A percentile compares a stretch with the other conserved stretches of the same genome.
phyloP scores from a whole-genome alignment of 2,888 invertebrate genomes.

The Torymus texanus region DNA sequence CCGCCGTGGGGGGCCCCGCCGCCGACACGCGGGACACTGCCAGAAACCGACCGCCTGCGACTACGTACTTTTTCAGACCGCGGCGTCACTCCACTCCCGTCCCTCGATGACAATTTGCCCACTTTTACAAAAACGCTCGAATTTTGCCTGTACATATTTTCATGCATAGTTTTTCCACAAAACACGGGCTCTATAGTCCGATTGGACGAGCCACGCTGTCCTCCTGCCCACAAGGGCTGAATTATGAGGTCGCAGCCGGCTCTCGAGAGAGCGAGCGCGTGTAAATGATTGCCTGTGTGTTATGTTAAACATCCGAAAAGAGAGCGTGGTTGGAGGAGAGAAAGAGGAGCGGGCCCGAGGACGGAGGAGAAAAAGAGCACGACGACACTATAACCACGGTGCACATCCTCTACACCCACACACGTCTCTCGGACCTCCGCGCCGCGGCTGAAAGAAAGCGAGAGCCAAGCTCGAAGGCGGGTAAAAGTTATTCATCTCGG shows the following conservation, averaged over 20 bases:
- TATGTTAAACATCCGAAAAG: constrained; percentile 73
- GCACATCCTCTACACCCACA: constrained; percentile 65
- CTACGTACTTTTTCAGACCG: too few relatives aligned
- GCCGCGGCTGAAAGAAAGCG: constrained; percentile 42
- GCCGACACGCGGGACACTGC: constrained; percentile 57
- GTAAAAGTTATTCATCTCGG: constrained; percentile 73
- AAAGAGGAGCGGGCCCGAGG: background rate
- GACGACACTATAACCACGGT: constrained; percentile 56
- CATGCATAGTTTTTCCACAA: too few relatives aligned
- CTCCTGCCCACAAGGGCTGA: constrained; percentile 70
- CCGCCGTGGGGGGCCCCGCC: constrained; percentile 71
- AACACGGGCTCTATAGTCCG: background rate
- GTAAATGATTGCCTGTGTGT: constrained; percentile 75
- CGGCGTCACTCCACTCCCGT: too few relatives aligned
- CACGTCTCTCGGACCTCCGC: constrained; percentile 63
- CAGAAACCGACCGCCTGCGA: too few relatives aligned
- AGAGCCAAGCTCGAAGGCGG: constrained; percentile 59
- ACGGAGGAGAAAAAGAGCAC: constrained; percentile 50
- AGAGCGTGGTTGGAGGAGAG: constrained; percentile 14
- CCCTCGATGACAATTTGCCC: too few relatives aligned
- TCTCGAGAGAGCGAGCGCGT: constrained; percentile 63
- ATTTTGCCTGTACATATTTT: too few relatives aligned
- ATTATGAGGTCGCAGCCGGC: constrained; percentile 73
- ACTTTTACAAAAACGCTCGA: too few relatives aligned
- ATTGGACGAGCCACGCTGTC: background rate